Evolutionary conservation across 2,888 invertebrate genomes (phyloP), one percentile per base, ranked within the genome.

Genomic region (Chouioia cunea): DNA sequence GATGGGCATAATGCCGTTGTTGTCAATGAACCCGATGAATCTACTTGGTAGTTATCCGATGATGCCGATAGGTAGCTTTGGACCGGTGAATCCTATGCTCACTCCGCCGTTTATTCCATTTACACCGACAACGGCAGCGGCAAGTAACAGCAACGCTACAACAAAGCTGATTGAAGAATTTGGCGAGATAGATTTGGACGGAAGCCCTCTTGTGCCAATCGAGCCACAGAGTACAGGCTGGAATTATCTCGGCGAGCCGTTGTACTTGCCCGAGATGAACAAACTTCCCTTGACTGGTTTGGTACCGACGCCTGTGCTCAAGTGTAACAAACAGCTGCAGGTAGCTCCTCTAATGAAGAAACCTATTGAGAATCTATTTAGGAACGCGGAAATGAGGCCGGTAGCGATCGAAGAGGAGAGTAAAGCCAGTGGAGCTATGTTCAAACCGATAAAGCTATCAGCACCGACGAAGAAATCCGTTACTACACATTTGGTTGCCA

Each of bases 321-420:
- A 78, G 66, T 76, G 77, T 0, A 82, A 81, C 65, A 82, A 81
- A 63, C 77, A 77, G 18, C 65, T 83, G 15, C 82, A 80, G 36
- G 79, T 81, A 46, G 78, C 75, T 8, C 36, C 53, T 16, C 1
- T 3, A 18, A 22, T 16, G 2, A 80, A 77, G 43, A 80, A 76
- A 15, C n/a, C 22, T n/a, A 27, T 22, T 1, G 80, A 82, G 36
- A 77, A 79, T 47, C 73, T 75, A 18, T 83, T 83, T 50, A 81
- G 79, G 54, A 81, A 77, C 36, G 83, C 83, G 2, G 76, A 81
- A n/a, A 83, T 83, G 83, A 77, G 72, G 22, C 80, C 83, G 2
- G 81, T 82, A n/a, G 60, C 52, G 15, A 44, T 74, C 6, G 65
- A 71, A 0, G 47, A 54, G 3, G 60, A 75, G 22, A 27, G 27